These are phyloP conservation scores for Yponomeuta cagnagella DNA, from an alignment of 2,888 invertebrate species.

Conservation along the genomic window DNA sequence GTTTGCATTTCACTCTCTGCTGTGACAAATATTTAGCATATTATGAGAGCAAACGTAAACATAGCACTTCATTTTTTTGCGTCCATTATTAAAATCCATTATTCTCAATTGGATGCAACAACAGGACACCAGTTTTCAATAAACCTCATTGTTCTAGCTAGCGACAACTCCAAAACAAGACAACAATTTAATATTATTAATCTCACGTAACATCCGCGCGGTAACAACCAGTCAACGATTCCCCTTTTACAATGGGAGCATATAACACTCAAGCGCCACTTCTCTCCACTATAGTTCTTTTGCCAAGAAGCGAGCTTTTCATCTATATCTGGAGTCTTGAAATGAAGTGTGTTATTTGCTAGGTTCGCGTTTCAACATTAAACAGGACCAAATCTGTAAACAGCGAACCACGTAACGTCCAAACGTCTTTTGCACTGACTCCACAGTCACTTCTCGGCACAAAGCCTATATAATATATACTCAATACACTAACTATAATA, in stretches of 20 bases:
- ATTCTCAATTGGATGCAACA: too few relatives aligned
- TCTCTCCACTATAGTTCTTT: not conserved
- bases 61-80: too few relatives aligned
- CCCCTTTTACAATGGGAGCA: not conserved
- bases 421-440: not conserved
- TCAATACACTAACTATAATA: not conserved
- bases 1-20: too few relatives aligned
- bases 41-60: too few relatives aligned
- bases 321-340: not conserved
- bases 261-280: not conserved
- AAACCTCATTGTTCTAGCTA: slow-evolving; percentile 26
- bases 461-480: not conserved
- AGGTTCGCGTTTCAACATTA: too few relatives aligned
- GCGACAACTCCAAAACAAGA: slow-evolving; percentile 28
- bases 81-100: too few relatives aligned
- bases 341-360: too few relatives aligned
- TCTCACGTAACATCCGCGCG: slow-evolving; percentile 16
- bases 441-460: not conserved
- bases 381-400: too few relatives aligned
- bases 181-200: slow-evolving; percentile 1
- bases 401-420: too few relatives aligned
- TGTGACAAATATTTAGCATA: too few relatives aligned
- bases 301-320: not conserved
- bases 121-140: not conserved
- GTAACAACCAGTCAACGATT: slow-evolving; percentile 14